A percentile compares a stretch with the other conserved stretches of the same genome.
These are phyloP conservation scores for Pelecanus crispus DNA, from an alignment of 2,113 vertebrate genomes.

Conservation along the genomic window DNA sequence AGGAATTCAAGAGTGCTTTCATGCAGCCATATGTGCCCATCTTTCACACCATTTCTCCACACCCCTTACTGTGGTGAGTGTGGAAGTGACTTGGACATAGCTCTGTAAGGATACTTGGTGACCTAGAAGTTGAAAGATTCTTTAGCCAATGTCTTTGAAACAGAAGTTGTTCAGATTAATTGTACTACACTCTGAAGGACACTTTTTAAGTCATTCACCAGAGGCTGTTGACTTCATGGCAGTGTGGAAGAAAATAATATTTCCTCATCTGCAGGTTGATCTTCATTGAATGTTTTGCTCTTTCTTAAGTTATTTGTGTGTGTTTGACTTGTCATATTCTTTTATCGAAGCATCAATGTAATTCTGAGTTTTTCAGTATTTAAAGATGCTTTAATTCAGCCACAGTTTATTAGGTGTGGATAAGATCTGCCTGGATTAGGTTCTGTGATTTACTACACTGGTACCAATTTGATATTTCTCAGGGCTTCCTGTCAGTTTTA, in stretches of 20 bases:
- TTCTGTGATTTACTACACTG: neutral
- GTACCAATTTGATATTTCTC: neutral
- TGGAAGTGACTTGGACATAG: neutral
- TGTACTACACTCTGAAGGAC: neutral
- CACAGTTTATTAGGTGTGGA: neutral
- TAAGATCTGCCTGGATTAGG: neutral
- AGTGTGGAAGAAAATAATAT: neutral
- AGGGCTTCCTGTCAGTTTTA: neutral
- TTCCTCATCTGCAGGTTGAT: neutral
- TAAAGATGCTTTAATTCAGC: neutral
- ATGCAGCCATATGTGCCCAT: neutral
- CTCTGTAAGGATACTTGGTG: neutral
- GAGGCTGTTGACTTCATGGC: neutral
- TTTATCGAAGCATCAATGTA: neutral
- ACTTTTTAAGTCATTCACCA: neutral
- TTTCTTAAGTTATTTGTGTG: neutral
- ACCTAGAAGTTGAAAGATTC: neutral
- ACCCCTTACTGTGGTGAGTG: neutral
- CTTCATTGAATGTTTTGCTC: neutral
- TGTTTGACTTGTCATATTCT: neutral
- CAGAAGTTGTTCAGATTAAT: neutral
- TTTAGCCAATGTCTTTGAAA: neutral
- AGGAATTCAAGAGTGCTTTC: neutral
- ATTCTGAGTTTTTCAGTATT: neutral
- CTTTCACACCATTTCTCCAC: neutral